Percentiles rank a stretch among this genome's conserved stretches.
Evolutionary conservation across 2,797 vertebrate genomes (phyloP).

Genomic region (Pipistrellus pygmaeus): DNA sequence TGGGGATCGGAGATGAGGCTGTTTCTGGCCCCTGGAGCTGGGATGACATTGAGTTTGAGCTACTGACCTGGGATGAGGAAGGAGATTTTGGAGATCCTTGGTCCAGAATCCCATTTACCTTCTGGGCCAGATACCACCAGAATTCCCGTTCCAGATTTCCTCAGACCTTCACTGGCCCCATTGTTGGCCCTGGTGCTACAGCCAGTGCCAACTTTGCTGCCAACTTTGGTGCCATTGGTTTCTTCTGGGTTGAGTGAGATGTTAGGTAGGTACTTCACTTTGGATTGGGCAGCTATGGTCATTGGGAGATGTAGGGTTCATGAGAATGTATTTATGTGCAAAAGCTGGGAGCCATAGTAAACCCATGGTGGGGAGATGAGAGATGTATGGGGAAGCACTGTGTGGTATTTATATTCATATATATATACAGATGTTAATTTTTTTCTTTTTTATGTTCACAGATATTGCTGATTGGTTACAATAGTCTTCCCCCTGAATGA

Average conservation of each 20-base stretch:
- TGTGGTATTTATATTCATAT: slow-evolving; percentile 44
- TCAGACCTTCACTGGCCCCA: slow-evolving; percentile 79
- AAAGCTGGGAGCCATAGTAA: slow-evolving; percentile 20
- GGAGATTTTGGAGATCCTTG: slow-evolving; percentile 82
- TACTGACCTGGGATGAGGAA: slow-evolving; percentile 83
- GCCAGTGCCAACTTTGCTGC: slow-evolving; percentile 80
- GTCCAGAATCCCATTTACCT: slow-evolving; percentile 82
- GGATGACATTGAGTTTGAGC: slow-evolving; percentile 84
- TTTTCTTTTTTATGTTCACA: slow-evolving; percentile 73
- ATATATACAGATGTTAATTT: slow-evolving; percentile 45
- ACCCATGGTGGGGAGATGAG: slow-evolving; percentile 18
- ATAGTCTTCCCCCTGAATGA: slow-evolving; percentile 71
- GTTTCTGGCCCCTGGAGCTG: slow-evolving; percentile 83
- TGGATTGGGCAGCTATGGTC: slow-evolving; percentile 26
- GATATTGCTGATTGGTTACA: slow-evolving; percentile 76
- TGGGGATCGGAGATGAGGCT: slow-evolving; percentile 82
- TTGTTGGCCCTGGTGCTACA: slow-evolving; percentile 76
- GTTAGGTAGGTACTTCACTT: slow-evolving; percentile 69
- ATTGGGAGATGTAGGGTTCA: background rate
- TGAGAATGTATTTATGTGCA: slow-evolving; percentile 46
- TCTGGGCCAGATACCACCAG: slow-evolving; percentile 83
- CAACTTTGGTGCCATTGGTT: slow-evolving; percentile 83
- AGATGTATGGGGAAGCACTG: background rate
- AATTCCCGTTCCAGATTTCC: slow-evolving; percentile 80
- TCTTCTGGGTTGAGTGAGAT: slow-evolving; percentile 83